Evolutionary conservation across 1,140 invertebrate species (phyloP).

Genomic region (Cyrtorhinus lividipennis): DNA sequence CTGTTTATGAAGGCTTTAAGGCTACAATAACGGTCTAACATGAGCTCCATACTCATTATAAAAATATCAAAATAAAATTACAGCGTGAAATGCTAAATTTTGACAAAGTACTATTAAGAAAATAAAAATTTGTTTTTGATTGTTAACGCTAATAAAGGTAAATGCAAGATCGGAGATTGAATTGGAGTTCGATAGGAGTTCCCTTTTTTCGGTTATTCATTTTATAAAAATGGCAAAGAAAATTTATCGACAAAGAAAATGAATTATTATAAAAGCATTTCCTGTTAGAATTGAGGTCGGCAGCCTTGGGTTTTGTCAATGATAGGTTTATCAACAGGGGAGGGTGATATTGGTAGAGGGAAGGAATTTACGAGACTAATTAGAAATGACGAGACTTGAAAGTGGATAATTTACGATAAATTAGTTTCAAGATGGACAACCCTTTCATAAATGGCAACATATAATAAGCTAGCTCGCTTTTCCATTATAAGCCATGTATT

Average conservation of each 20-base stretch:
- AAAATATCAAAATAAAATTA: constrained; percentile 15
- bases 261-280: not conserved
- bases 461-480: no score
- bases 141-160: constrained; percentile 11
- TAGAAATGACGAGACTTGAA: no score
- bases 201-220: constrained; percentile 5
- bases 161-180: constrained; percentile 14
- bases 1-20: constrained; percentile 21
- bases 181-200: constrained; percentile 4
- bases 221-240: constrained; percentile 10
- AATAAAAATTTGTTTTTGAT: not conserved
- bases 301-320: not conserved
- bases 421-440: no score
- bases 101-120: constrained; percentile 14
- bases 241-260: constrained; percentile 8
- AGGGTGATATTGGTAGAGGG: not conserved
- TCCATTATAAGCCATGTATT: no score
- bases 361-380: no score
- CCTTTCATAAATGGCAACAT: no score
- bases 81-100: constrained; percentile 19
- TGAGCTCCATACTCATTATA: constrained; percentile 18
- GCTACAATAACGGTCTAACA: constrained; percentile 16
- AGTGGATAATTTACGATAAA: no score
- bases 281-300: not conserved
- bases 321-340: not conserved